Evolutionary conservation across 2,888 invertebrate genomes (phyloP), one percentile per base, ranked within the genome.

Genomic region (Exephanes ischioxanthus): DNA sequence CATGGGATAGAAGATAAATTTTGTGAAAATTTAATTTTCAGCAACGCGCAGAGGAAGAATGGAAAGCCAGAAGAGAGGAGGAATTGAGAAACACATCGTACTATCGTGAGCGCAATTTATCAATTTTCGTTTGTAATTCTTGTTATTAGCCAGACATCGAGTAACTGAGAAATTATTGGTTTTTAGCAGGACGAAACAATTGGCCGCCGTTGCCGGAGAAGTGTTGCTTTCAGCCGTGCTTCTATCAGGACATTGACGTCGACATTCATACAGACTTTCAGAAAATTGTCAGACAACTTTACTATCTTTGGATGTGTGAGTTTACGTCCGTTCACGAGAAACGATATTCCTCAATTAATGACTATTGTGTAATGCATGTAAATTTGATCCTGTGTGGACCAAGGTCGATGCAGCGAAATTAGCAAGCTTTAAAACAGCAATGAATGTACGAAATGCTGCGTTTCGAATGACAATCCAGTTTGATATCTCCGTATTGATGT

Each of bases 211-310:
- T 99, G 87, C 99, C 99, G 0, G 96, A 97, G 77, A 97, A 97
- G 92, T 98, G 98, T 91, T 99, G 98, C 85, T 96, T 99, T 86
- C 98, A 99, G 93, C 99, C 99, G 0, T 99, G 99, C 94, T 99
- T 99, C 95, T 99, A 99, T 94, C 99, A 99, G 95, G 99, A 99
- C 94, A 99, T 99, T 90, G 98, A 98, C 94, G 98, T 99, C 68
- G 99, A 99, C 94, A 99, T 99, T 94, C 99, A 99, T 33, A 95
- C 98, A 71, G 99, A 99, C 94, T 99, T 99, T 95, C 99, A 99
- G 94, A 97, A 97, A 94, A 97, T 99, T 90, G 99, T 99, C 51
- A 97, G 98, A 89, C 97, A 98, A 93, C 95, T 99, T 83, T 99
- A 99, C 94, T 98, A 99, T 94, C 95, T 99, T 89, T 99, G 99